These are phyloP conservation scores for Medauroidea extradentata DNA, from an alignment of 1,140 invertebrate species.

Conservation along the genomic window DNA sequence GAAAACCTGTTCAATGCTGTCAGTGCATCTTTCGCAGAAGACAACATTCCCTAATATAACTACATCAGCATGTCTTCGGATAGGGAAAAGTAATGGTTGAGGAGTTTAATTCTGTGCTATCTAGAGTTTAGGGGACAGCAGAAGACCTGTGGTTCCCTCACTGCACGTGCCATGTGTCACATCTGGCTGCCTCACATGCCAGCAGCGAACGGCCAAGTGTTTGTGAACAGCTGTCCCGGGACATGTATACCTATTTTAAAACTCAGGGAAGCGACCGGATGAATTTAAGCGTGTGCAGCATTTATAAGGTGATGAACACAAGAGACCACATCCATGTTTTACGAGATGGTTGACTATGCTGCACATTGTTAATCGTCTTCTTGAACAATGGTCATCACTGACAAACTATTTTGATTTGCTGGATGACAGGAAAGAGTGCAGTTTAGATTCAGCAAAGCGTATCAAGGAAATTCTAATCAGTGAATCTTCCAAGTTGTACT, in stretches of 20 bases:
- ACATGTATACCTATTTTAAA: too few relatives aligned
- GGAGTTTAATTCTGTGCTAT: constrained; percentile 7
- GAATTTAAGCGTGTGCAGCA: too few relatives aligned
- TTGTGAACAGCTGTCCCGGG: constrained; percentile 3
- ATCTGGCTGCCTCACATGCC: constrained; percentile 12
- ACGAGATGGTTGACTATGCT: constrained; percentile 10
- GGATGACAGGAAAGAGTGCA: neutral
- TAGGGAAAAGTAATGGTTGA: constrained; percentile 7
- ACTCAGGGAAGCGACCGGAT: too few relatives aligned
- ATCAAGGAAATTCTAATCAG: neutral
- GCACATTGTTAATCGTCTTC: neutral
- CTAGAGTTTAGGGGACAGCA: neutral
- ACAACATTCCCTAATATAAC: constrained; percentile 11
- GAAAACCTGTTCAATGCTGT: neutral
- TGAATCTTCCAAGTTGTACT: neutral
- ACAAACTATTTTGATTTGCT: neutral
- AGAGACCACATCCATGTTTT: neutral
- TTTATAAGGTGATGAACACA: too few relatives aligned
- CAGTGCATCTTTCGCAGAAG: neutral
- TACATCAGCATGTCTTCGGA: constrained; percentile 8
- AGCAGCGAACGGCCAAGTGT: constrained; percentile 1
- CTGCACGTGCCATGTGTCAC: constrained; percentile 16
- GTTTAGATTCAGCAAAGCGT: neutral
- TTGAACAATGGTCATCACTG: neutral
- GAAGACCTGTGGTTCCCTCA: constrained; percentile 4